Conservation (phyloP, 2,797 vertebrate genomes). For the Sternarchorhynchus goeldii region DNA sequence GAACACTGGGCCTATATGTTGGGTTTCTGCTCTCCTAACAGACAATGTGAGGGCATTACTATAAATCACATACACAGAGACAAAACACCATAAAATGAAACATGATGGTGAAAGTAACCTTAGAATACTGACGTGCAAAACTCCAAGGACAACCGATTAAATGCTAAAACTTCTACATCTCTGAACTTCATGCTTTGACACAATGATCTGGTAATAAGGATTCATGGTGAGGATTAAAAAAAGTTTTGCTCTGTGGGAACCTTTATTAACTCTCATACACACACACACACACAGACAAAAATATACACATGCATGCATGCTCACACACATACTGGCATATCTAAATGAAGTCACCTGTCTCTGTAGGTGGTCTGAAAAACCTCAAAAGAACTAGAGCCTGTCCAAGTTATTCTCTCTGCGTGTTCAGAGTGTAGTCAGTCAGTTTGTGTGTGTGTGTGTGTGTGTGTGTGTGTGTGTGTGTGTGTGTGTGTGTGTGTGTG, state of each 20-base stretch:
- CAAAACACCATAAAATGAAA: not conserved
- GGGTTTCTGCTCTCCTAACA: slow-evolving; percentile 2
- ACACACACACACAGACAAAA: not conserved
- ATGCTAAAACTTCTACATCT: no score
- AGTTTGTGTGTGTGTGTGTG: not conserved
- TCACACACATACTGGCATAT: not conserved
- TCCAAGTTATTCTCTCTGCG: not conserved
- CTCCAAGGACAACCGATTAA: not conserved
- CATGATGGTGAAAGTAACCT: not conserved
- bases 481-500: no score
- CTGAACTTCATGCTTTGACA: no score
- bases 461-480: slow-evolving; percentile 1
- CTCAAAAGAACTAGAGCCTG: not conserved
- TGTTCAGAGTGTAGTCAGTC: not conserved
- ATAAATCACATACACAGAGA: not conserved
- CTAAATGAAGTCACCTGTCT: slow-evolving; percentile 13
- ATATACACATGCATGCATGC: no score
- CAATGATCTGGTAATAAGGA: no score
- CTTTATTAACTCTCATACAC: not conserved
- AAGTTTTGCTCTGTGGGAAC: not conserved
- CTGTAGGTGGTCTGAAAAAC: slow-evolving; percentile 23
- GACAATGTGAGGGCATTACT: not conserved
- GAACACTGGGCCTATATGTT: not conserved
- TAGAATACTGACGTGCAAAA: not conserved
- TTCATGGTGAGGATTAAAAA: not conserved